These are phyloP conservation scores for Philereme vetulata DNA, from an alignment of 2,888 invertebrate genomes.

Conservation along the genomic window DNA sequence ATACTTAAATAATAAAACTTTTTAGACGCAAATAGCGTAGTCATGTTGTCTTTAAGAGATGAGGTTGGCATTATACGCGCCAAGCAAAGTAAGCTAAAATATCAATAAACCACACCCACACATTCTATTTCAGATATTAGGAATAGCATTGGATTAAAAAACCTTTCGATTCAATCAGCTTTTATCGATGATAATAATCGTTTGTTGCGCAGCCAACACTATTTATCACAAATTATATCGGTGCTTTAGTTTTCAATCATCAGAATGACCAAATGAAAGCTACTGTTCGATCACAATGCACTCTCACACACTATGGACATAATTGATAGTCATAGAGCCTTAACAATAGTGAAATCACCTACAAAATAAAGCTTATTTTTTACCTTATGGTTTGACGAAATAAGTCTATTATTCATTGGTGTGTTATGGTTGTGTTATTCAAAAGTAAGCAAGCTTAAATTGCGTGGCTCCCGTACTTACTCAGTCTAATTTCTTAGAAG, in stretches of 20 bases:
- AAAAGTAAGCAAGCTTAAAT: slow-evolving; percentile 74
- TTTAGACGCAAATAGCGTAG: too few relatives aligned
- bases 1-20: too few relatives aligned
- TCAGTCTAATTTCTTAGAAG: slow-evolving; percentile 79
- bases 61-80: too few relatives aligned
- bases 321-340: slow-evolving; percentile 82
- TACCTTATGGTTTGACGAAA: slow-evolving; percentile 44
- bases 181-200: slow-evolving; percentile 29
- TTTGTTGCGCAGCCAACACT: slow-evolving; percentile 56
- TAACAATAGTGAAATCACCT: slow-evolving; percentile 78
- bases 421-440: slow-evolving; percentile 52
- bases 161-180: slow-evolving; percentile 27
- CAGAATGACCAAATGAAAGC: slow-evolving; percentile 74
- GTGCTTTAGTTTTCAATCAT: slow-evolving; percentile 83
- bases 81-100: too few relatives aligned
- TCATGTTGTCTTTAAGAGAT: too few relatives aligned
- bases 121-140: slow-evolving; percentile 29
- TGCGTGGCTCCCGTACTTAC: slow-evolving; percentile 83
- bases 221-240: slow-evolving; percentile 77
- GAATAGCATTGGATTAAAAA: slow-evolving; percentile 18
- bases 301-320: slow-evolving; percentile 77
- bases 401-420: slow-evolving; percentile 46
- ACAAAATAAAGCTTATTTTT: slow-evolving; percentile 39
- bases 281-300: slow-evolving; percentile 80
- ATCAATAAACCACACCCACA: slow-evolving; percentile 18